phyloP scores from a whole-genome alignment of 2,888 invertebrate species.

The Belgica antarctica region DNA sequence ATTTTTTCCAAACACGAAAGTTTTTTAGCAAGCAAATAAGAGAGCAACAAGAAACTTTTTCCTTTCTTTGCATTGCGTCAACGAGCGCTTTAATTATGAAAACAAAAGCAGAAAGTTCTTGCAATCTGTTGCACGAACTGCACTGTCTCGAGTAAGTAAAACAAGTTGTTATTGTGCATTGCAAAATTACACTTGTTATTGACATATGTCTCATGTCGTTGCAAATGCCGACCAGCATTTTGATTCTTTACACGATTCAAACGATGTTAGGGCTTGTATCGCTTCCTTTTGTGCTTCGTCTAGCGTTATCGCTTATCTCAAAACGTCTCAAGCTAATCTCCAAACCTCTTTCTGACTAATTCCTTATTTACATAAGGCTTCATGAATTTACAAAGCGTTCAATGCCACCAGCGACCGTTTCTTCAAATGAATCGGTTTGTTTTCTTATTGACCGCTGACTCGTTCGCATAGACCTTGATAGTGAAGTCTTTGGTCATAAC shows the following conservation, averaged over 20 bases:
- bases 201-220: slow-evolving; percentile 1
- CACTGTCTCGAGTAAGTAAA: background rate
- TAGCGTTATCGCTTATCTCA: too few species aligned
- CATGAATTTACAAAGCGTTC: too few species aligned
- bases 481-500: slow-evolving; percentile 18
- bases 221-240: too few species aligned
- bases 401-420: too few species aligned
- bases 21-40: too few species aligned
- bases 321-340: background rate
- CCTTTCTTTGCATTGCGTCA: too few species aligned
- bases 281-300: background rate
- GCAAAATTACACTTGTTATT: slow-evolving; percentile 20
- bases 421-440: slow-evolving; percentile 7
- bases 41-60: too few species aligned
- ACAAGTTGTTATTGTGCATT: slow-evolving; percentile 10
- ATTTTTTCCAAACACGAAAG: too few species aligned
- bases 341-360: too few species aligned
- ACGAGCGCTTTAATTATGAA: background rate
- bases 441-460: background rate
- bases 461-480: slow-evolving; percentile 26
- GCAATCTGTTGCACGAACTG: slow-evolving; percentile 41
- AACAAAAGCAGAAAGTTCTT: slow-evolving; percentile 41
- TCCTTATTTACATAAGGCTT: too few species aligned
- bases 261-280: background rate
- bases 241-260: too few species aligned